Percentiles rank a stretch among this genome's conserved stretches.
Evolutionary conservation across 2,888 invertebrate species (phyloP).

Genomic region (Hesperia comma): DNA sequence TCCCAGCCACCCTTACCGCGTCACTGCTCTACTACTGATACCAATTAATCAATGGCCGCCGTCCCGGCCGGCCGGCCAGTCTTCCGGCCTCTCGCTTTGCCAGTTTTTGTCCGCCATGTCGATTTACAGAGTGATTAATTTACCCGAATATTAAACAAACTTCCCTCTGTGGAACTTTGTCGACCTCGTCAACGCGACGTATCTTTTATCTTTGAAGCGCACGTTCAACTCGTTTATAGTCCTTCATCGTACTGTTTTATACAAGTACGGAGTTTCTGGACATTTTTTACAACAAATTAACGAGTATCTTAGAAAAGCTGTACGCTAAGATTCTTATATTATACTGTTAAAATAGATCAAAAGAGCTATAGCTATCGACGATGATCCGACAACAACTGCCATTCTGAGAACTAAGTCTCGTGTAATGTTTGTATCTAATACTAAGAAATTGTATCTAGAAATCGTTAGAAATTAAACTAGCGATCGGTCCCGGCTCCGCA

Average conservation of each 20-base stretch:
- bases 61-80: constrained; percentile 44
- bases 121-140: constrained; percentile 44
- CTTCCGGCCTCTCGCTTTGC: constrained; percentile 49
- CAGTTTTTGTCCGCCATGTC: constrained; percentile 45
- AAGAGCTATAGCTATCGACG: too few relatives aligned
- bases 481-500: too few relatives aligned
- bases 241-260: neutral
- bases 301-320: too few relatives aligned
- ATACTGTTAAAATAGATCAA: too few relatives aligned
- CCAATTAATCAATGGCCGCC: constrained; percentile 74
- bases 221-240: neutral
- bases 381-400: too few relatives aligned
- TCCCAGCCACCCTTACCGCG: constrained; percentile 35
- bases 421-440: too few relatives aligned
- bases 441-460: too few relatives aligned
- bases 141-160: constrained; percentile 11
- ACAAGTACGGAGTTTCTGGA: neutral
- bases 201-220: neutral
- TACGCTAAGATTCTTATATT: too few relatives aligned
- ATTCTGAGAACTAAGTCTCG: too few relatives aligned
- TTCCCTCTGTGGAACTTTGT: constrained; percentile 2
- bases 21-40: constrained; percentile 52
- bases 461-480: too few relatives aligned
- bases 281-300: too few relatives aligned
- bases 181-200: constrained; percentile 3